Base-by-base conservation (phyloP, 2,888 invertebrate genomes). In the Aphodius sticticus region DNA sequence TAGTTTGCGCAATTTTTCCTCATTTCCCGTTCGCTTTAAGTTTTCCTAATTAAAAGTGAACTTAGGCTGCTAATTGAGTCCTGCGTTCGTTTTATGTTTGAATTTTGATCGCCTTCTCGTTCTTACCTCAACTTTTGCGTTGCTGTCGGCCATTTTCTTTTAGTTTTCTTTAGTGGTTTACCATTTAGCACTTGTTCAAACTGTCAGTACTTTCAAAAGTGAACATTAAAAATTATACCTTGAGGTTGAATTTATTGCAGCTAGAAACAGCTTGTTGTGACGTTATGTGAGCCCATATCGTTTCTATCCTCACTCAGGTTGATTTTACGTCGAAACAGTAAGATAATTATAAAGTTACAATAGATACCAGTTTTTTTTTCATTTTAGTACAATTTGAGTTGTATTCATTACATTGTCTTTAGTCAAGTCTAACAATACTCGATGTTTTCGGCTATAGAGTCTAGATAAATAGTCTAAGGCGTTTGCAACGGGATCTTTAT, bases 401-500 rank as follows among this genome's bases (percentile, higher is more conserved):
- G 26, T 26, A 26, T 26, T 26, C 1, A 26, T 26, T 26, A 26
- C 26, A 26, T 26, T 26, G 26, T 26, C 26, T 26, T 26, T 26
- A 26, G 26, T 2, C 26, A 26, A 26, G 26, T 26, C 26, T 26
- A 26, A 26, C 26, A 26, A 26, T 26, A 26, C 26, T 26, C 26
- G 26, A 26, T 3, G 26, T 26, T 26, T 26, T 26, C 26, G 26
- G 26, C 26, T 26, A 26, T 26, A 26, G 2, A 26, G 26, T 26
- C 3, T 26, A 26, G 26, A 26, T 26, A 26, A 26, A 26, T 26
- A 26, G 26, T 26, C 26, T 26, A 26, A 26, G 1, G 26, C 26
- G 26, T 90, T 85, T 53, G 53, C 53, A 9, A 12, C 9, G 7
- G 53, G 12, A 53, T 12, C 53, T 9, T 53, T 12, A 9, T 53